A percentile compares a stretch with the other conserved stretches of the same genome.
phyloP scores from a whole-genome alignment of 2,113 vertebrate species.

The Otolemur garnettii region DNA sequence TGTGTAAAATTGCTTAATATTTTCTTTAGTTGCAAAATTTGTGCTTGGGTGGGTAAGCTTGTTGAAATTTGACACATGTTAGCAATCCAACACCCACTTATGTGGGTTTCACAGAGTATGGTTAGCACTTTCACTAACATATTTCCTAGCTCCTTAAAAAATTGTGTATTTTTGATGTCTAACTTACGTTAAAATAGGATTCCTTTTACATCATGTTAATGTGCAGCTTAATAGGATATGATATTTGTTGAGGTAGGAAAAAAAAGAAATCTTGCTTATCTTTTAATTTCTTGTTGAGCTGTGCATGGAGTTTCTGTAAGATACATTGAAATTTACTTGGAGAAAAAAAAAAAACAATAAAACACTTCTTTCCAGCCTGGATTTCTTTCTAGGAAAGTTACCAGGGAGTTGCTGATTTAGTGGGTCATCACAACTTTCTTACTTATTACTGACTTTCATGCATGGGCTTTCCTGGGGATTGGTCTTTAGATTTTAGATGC shows the following conservation, averaged over 20 bases:
- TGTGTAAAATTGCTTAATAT: constrained; percentile 47
- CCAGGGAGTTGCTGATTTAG: constrained; percentile 69
- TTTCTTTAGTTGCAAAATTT: constrained; percentile 61
- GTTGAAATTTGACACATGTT: constrained; percentile 39
- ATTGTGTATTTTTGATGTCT: constrained; percentile 51
- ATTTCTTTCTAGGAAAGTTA: constrained; percentile 72
- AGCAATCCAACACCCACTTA: constrained; percentile 41
- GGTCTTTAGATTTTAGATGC: constrained; percentile 76
- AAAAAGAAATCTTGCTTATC: constrained; percentile 22
- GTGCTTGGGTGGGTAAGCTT: constrained; percentile 55
- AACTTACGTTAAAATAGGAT: constrained; percentile 46
- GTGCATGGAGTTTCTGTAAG: constrained; percentile 73
- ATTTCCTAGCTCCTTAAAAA: constrained; percentile 70
- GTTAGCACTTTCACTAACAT: constrained; percentile 51
- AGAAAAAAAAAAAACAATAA: not conserved
- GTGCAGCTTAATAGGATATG: constrained; percentile 58
- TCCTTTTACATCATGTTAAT: constrained; percentile 72
- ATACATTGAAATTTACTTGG: constrained; percentile 77
- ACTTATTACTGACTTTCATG: constrained; percentile 71
- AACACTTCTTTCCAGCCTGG: constrained; percentile 69
- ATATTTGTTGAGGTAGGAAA: not conserved
- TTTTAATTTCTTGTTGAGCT: constrained; percentile 77
- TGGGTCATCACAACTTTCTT: constrained; percentile 27
- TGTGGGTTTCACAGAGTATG: constrained; percentile 52
- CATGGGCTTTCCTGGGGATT: constrained; percentile 66